Evolutionary conservation across 2,888 invertebrate genomes (phyloP), one percentile per base, ranked within the genome.

Genomic region (Seira musarum): DNA sequence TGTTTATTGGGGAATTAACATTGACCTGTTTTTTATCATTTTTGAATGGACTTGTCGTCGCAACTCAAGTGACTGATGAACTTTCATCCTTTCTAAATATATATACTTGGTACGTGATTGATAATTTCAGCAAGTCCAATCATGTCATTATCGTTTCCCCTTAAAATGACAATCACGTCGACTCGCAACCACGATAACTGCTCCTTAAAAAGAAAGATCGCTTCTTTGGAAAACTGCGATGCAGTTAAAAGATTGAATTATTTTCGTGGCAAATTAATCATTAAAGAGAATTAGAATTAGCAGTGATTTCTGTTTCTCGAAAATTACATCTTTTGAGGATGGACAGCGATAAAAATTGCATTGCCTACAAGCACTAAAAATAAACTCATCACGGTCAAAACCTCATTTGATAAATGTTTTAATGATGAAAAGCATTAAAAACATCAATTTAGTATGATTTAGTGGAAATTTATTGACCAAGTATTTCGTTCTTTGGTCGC

Each of bases 11-110:
- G 2, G 5, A 60, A 60, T 60, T 60, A 60, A 21, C 60, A 21
- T 60, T 60, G 60, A 60, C 60, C 60, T 30, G 22, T n/a, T 60
- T 21, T 60, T 60, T 60, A 19, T 60, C 22, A n/a, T 53, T 53
- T n/a, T 53, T 30, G 30, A 30, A 5, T 30, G 30, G 30, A 30
- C 30, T 30, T 8, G 8, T n/a, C n/a, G 30, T 30, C 53, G 53
- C 53, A 53, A 53, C 13, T 53, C 15, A n/a, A n/a, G n/a, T n/a
- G n/a, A 30, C 30, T 5, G 30, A 2, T 30, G 30, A 30, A 30
- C 30, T 30, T 30, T 30, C 30, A 2, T 30, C 30, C 30, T 8
- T 30, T 30, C 30, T 30, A 8, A 8, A 8, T 30, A 30, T 30
- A 30, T 30, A 8, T 30, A 30, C 30, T 30, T 30, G 2, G 30